A percentile compares a stretch with the other conserved stretches of the same genome.
These are phyloP conservation scores for Pygoscelis adeliae DNA, from an alignment of 2,113 vertebrate genomes.

Conservation along the genomic window DNA sequence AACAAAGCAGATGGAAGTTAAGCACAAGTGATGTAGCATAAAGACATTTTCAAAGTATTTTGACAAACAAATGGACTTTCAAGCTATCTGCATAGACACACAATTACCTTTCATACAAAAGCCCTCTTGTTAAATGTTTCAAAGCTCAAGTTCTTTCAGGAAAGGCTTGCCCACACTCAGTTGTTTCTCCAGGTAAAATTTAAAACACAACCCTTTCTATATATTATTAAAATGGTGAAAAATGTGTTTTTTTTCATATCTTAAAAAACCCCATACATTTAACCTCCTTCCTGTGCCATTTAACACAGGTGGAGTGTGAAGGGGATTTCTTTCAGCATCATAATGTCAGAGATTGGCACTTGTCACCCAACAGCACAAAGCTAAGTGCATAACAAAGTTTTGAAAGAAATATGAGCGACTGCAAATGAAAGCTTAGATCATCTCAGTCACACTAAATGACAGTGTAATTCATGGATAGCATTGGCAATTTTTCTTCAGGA, in stretches of 20 bases:
- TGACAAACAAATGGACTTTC: neutral
- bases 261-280: rapidly evolving
- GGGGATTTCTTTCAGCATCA: neutral
- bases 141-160: neutral
- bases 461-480: neutral
- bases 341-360: neutral
- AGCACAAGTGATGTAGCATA: neutral
- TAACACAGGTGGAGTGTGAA: neutral
- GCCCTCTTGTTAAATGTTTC: neutral
- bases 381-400: neutral
- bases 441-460: neutral
- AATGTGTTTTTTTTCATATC: neutral
- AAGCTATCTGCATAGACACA: neutral
- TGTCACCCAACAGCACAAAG: neutral
- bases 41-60: neutral
- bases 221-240: neutral
- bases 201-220: neutral
- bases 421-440: neutral
- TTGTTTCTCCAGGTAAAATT: neutral
- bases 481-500: neutral
- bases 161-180: neutral
- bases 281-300: neutral
- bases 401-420: neutral
- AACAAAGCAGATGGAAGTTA: neutral
- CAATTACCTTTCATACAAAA: neutral